Percentiles rank a stretch among this genome's conserved stretches.
These are phyloP conservation scores for Pheosia tremula DNA, from an alignment of 2,888 invertebrate genomes.

Conservation along the genomic window DNA sequence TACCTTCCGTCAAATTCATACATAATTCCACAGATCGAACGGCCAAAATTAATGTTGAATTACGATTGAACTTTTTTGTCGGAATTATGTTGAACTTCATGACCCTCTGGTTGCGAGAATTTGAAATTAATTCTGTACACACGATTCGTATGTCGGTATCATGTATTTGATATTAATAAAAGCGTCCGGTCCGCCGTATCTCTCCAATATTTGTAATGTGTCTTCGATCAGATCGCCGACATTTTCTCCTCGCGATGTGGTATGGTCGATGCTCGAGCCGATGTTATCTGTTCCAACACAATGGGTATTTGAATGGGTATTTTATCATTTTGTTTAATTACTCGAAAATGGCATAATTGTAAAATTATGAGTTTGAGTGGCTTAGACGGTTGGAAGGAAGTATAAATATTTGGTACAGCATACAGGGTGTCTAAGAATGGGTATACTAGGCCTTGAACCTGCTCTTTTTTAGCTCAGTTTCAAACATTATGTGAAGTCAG, in stretches of 20 bases:
- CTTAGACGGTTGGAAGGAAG: too few relatives aligned
- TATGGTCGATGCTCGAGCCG: conserved; percentile 96
- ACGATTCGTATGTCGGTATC: conserved; percentile 98
- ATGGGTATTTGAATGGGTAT: too few relatives aligned
- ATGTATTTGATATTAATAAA: conserved; percentile 99
- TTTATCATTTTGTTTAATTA: too few relatives aligned
- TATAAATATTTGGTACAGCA: too few relatives aligned
- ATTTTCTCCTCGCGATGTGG: conserved; percentile 93
- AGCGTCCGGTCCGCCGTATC: conserved; percentile 97
- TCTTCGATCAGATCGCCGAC: conserved; percentile 96
- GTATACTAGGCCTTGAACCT: too few relatives aligned
- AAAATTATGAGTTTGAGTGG: too few relatives aligned
- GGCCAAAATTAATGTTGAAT: not conserved
- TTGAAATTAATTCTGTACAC: conserved; percentile 87
- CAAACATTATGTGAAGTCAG: too few relatives aligned
- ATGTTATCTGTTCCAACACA: conserved; percentile 87
- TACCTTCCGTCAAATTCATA: too few relatives aligned
- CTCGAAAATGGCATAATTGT: too few relatives aligned
- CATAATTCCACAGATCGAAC: not conserved
- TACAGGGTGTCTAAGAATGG: too few relatives aligned
- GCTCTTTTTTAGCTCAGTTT: too few relatives aligned
- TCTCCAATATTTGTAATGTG: conserved; percentile 95
- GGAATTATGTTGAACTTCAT: conserved; percentile 14
- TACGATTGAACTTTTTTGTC: not conserved
- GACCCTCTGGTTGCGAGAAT: not conserved